Base-by-base conservation (phyloP, 2,888 invertebrate genomes). In the Sialis fuliginosa region DNA sequence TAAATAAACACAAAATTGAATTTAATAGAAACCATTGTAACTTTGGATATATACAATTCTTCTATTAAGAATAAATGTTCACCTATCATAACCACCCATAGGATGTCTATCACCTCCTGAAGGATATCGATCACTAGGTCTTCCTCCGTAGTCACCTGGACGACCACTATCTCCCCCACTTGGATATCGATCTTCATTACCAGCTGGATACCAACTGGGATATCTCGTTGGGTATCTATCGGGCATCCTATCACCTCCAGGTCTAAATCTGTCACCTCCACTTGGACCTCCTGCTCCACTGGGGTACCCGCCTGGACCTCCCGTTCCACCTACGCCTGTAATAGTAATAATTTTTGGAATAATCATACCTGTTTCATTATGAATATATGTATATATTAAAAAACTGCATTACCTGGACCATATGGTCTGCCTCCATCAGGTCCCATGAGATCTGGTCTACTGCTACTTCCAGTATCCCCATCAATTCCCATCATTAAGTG, bases 211-310 rank as follows among this genome's bases (percentile, higher is more conserved):
- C 45, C 45, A 45, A 13, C 31, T 35, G 6, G 47, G 47, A 34
- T 47, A 37, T 30, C 37, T 33, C 48, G 43, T 46, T 30, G 51
- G 49, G 47, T 49, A 50, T 32, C 48, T 48, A 48, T 49, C 48
- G 7, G 64, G 66, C 55, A 65, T 68, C 48, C 59, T 55, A 56
- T 70, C 70, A 54, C 69, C 69, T 39, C 52, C 50, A 45, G 50
- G 48, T 37, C 51, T 50, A n/a, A 48, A 50, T 41, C 48, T 43
- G 10, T 43, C 45, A 51, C 43, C 48, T 50, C 40, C 45, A n/a
- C 52, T 45, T 39, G 53, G 56, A 10, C 54, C 57, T 9, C 56
- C 54, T 41, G 60, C 54, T 9, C 63, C 62, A 58, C 66, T 63
- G 55, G 62, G 58, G 57, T 58, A 64, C 9, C 63, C 58, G 30